Base-by-base conservation (phyloP, 2,797 vertebrate species). In the Urosaurus nigricauda region DNA sequence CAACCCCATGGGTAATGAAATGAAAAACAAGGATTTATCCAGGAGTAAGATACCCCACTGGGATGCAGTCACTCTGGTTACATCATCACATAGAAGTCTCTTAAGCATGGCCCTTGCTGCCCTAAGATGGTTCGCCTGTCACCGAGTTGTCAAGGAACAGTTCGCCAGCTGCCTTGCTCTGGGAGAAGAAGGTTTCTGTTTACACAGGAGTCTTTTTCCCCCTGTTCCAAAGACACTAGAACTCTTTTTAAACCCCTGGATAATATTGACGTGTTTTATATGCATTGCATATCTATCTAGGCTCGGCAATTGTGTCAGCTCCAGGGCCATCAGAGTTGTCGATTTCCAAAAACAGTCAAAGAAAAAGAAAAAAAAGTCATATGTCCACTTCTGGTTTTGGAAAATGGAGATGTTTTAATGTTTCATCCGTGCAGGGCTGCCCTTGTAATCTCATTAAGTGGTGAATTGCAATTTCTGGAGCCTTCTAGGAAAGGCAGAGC, bases 111-210 rank as follows among this genome's bases (percentile, higher is more conserved):
- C 17, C 63, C 40, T 63, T 17, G 14, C 37, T 14, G 81, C n/a
- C 81, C 81, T 83, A 70, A 63, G 79, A 81, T 81, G 79, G 81
- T 12, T 70, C 43, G 12, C 43, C 47, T 84, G 84, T 75, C 84
- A 85, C 84, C 9, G 16, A 60, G 37, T 12, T 85, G 53, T 85
- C 71, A 85, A 56, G 14, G 71, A 32, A 32, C 26, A 68, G 63
- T 32, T 83, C 40, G 4, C 26, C 60, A 51, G 40, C 81, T 70
- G 60, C 40, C 60, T 37, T 26, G 16, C 35, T 65, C 56, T 65
- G 81, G 80, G 37, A 40, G 5, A 47, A 17, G 14, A 8, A 9
- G 60, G n/a, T 29, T 58, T 40, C 47, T 60, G 51, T 85, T 77
- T 75, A 29, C 56, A 35, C 35, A 21, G 8, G 51, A 19, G 11